These are phyloP conservation scores for Caerostris darwini DNA, from an alignment of 1,140 invertebrate species.

Conservation along the genomic window DNA sequence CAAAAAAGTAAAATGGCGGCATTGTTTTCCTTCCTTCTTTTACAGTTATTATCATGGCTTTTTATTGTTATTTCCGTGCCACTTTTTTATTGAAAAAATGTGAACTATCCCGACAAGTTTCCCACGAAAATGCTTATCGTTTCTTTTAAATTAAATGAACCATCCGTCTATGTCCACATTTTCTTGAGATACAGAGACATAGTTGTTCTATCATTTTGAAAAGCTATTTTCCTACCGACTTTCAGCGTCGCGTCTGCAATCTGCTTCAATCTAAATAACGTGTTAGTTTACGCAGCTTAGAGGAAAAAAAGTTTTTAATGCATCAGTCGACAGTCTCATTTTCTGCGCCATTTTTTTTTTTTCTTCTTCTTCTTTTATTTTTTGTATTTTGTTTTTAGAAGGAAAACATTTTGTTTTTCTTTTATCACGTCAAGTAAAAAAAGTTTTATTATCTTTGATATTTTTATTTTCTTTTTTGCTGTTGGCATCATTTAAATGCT, in stretches of 20 bases:
- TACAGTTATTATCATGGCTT: conserved; percentile 28
- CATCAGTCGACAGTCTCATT: conserved; percentile 21
- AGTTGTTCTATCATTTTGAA: conserved; percentile 51
- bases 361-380: neutral
- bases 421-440: neutral
- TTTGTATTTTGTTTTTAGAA: neutral
- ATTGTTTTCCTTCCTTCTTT: neutral
- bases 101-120: conserved; percentile 37
- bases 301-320: conserved; percentile 18
- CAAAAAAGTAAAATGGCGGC: neutral
- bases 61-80: neutral
- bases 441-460: neutral
- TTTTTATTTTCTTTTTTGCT: neutral
- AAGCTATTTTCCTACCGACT: conserved; percentile 32
- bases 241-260: neutral
- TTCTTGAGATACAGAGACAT: conserved; percentile 15
- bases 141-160: conserved; percentile 50
- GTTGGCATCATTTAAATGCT: neutral
- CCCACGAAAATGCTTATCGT: conserved; percentile 40
- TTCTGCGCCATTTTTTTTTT: neutral
- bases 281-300: conserved; percentile 23
- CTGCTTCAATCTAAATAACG: conserved; percentile 60
- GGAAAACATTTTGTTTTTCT: neutral
- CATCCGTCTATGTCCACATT: conserved; percentile 50
- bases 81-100: neutral